Evolutionary conservation across 2,888 invertebrate genomes (phyloP).

Genomic region (Eilema depressum): DNA sequence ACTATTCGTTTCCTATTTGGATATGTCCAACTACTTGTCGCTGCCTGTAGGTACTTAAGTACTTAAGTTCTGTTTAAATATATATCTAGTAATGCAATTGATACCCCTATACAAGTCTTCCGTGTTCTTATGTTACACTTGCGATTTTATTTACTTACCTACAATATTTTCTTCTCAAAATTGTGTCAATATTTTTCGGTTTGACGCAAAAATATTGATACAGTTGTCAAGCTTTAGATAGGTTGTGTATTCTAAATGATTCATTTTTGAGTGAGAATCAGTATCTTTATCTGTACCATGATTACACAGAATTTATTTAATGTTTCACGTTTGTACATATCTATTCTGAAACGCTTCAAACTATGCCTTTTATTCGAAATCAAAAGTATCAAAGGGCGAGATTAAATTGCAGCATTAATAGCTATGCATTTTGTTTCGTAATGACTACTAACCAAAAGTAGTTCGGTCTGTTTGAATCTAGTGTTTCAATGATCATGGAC

Average conservation of each 20-base stretch:
- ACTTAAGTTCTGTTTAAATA: not conserved
- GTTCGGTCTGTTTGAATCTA: no score
- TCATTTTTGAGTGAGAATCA: slow-evolving; percentile 11
- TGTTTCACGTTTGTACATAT: not conserved
- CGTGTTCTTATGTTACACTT: not conserved
- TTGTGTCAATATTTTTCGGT: not conserved
- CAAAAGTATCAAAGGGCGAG: not conserved
- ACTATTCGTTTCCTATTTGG: not conserved
- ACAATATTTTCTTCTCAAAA: not conserved
- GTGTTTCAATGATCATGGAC: no score
- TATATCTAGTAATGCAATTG: not conserved
- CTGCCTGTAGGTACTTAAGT: not conserved
- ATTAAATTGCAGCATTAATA: no score
- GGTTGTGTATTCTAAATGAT: not conserved
- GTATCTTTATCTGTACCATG: not conserved
- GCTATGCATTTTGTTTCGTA: no score
- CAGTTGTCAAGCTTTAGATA: not conserved
- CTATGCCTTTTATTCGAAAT: not conserved
- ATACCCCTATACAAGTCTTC: not conserved
- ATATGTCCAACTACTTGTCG: not conserved
- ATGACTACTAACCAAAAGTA: no score
- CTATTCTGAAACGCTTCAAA: not conserved
- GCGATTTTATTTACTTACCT: not conserved
- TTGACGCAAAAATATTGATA: not conserved
- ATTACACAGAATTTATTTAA: not conserved